Evolutionary conservation across 2,797 vertebrate species (phyloP).

Genomic region (Diplodus sargus): DNA sequence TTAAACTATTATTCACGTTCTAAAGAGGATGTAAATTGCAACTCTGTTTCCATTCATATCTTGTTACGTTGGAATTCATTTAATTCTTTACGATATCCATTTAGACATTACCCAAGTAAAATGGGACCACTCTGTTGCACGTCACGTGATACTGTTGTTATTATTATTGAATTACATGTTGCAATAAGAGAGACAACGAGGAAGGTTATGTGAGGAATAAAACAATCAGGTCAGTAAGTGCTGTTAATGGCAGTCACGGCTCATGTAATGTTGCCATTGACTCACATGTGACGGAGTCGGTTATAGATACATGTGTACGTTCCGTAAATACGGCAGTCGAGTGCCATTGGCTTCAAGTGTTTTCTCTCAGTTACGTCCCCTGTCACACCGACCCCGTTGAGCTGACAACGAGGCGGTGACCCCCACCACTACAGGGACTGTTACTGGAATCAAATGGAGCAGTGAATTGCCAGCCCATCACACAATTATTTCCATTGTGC

Average conservation of each 20-base stretch:
- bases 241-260: not conserved
- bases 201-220: not conserved
- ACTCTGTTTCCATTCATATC: conserved; percentile 34
- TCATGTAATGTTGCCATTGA: conserved; percentile 5
- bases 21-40: conserved; percentile 33
- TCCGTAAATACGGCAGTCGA: conserved; percentile 30
- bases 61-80: conserved; percentile 40
- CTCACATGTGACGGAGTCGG: conserved; percentile 7
- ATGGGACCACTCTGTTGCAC: conserved; percentile 5
- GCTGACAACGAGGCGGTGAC: conserved; percentile 47
- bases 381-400: conserved; percentile 45
- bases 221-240: conserved; percentile 1
- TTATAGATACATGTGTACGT: conserved; percentile 18
- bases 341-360: conserved; percentile 35
- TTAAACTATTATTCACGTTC: not conserved
- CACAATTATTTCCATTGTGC: conserved; percentile 73
- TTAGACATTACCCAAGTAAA: conserved; percentile 17
- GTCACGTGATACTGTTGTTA: not conserved
- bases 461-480: conserved; percentile 67
- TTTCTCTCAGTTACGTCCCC: conserved; percentile 30
- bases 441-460: conserved; percentile 69
- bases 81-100: conserved; percentile 21
- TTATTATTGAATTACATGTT: not conserved
- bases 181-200: conserved; percentile 16
- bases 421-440: conserved; percentile 34